A percentile compares a stretch with the other conserved stretches of the same genome.
Conservation (phyloP, 1,140 invertebrate genomes). For the Heliconius hewitsoni region DNA sequence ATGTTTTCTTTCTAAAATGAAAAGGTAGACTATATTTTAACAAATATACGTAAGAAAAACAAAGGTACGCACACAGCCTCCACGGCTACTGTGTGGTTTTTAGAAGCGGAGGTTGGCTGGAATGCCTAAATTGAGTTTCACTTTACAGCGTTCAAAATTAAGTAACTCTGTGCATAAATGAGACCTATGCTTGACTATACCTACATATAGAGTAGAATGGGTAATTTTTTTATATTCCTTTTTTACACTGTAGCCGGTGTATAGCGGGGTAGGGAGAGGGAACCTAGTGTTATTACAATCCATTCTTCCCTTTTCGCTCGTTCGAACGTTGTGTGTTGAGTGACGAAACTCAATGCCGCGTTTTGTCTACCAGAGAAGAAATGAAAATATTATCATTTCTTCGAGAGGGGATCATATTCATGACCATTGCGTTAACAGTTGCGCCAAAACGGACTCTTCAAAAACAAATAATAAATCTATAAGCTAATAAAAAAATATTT, state of each 20-base stretch:
- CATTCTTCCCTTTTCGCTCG: no score
- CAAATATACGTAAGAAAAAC: not conserved
- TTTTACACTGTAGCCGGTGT: no score
- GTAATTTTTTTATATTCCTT: not conserved
- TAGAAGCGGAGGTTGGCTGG: conserved; percentile 4
- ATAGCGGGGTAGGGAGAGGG: no score
- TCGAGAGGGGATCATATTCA: no score
- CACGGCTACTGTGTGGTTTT: conserved; percentile 20
- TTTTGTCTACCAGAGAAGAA: no score
- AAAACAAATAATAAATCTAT: not conserved
- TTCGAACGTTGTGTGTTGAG: no score
- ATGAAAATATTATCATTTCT: no score
- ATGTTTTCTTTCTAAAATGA: not conserved
- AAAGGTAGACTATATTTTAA: not conserved
- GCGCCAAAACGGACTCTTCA: no score
- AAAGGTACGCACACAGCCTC: not conserved
- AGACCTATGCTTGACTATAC: not conserved
- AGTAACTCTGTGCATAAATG: conserved; percentile 7
- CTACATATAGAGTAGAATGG: not conserved
- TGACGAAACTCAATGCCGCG: no score
- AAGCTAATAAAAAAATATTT: not conserved
- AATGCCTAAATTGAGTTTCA: conserved; percentile 29
- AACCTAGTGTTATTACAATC: no score
- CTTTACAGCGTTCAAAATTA: conserved; percentile 18
- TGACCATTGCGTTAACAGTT: no score